Evolutionary conservation across 2,797 vertebrate species (phyloP).

Genomic region (Alauda arvensis): DNA sequence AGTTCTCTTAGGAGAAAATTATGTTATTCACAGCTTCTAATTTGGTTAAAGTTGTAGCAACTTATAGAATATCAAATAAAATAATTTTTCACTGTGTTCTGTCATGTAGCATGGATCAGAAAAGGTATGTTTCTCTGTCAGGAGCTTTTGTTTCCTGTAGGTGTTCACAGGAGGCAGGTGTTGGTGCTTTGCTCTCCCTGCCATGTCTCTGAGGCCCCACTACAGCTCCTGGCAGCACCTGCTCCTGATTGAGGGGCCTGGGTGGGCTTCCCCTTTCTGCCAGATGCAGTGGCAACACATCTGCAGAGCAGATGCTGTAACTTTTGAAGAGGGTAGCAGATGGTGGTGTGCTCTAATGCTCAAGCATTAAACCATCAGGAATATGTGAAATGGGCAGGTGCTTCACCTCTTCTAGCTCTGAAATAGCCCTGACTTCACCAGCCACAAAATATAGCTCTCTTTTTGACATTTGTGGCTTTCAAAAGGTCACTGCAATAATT

Average conservation of each 20-base stretch:
- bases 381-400: neutral
- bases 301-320: neutral
- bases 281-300: neutral
- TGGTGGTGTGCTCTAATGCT: neutral
- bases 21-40: neutral
- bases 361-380: neutral
- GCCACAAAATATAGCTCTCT: neutral
- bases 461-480: neutral
- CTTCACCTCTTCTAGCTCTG: neutral
- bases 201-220: neutral
- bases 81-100: neutral
- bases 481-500: neutral
- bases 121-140: neutral
- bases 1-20: neutral
- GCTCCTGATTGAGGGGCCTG: neutral
- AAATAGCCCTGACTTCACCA: neutral
- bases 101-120: neutral
- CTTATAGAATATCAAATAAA: neutral
- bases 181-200: neutral
- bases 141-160: neutral
- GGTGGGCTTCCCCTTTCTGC: neutral
- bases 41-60: neutral
- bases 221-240: neutral
- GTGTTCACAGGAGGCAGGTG: neutral
- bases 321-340: neutral